Conservation (phyloP, 2,113 vertebrate species). For the Alaudala cheleensis region DNA sequence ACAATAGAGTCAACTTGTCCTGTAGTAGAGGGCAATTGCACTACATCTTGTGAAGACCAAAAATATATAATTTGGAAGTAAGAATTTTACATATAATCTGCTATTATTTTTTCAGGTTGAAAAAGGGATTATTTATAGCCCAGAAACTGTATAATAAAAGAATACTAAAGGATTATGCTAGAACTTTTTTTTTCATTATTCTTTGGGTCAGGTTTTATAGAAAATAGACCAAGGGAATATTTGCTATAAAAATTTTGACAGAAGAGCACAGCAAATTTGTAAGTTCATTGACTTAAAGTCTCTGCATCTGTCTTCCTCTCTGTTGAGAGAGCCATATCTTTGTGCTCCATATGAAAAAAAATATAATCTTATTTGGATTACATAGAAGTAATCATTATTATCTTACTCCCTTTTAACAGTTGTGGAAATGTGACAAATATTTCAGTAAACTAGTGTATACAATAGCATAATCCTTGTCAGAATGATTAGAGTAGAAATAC, state of each 20-base stretch:
- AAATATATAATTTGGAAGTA: neutral
- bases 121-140: neutral
- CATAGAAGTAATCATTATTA: neutral
- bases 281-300: neutral
- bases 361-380: neutral
- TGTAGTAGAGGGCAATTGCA: neutral
- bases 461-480: neutral
- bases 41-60: neutral
- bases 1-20: neutral
- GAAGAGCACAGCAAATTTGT: neutral
- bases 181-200: neutral
- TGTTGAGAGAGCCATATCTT: neutral
- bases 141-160: neutral
- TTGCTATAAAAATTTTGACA: neutral
- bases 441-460: neutral
- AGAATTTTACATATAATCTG: neutral
- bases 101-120: neutral
- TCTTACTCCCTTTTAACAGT: neutral
- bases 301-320: neutral
- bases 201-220: neutral
- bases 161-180: rapidly evolving
- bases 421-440: neutral
- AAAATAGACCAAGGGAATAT: neutral
- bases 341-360: neutral
- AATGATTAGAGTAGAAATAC: neutral